A percentile compares a stretch with the other conserved stretches of the same genome.
Evolutionary conservation across 2,888 invertebrate species (phyloP).

Genomic region (Dermolepida albohirtum): DNA sequence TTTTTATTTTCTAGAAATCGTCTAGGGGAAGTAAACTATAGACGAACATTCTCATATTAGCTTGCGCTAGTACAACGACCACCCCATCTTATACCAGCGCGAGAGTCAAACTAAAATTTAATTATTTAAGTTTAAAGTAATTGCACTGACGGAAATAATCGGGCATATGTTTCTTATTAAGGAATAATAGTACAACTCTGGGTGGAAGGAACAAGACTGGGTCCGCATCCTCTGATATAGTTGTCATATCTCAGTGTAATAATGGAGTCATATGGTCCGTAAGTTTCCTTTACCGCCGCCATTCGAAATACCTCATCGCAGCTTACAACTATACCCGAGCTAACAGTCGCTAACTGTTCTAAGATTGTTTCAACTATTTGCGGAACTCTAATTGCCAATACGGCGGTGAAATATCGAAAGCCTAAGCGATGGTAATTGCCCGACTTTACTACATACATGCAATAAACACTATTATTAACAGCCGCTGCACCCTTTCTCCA

Average conservation of each 20-base stretch:
- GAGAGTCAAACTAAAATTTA: conserved; percentile 44
- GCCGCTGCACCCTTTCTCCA: conserved; percentile 55
- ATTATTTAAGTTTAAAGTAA: conserved; percentile 45
- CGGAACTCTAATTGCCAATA: conserved; percentile 59
- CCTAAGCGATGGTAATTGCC: conserved; percentile 64
- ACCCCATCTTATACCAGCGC: conserved; percentile 7
- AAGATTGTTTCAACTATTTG: conserved; percentile 64
- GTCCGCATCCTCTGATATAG: conserved; percentile 47
- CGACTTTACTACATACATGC: conserved; percentile 62
- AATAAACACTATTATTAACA: conserved; percentile 64
- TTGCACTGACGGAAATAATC: conserved; percentile 43
- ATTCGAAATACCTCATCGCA: conserved; percentile 45
- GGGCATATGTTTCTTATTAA: conserved; percentile 44
- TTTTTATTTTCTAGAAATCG: background rate
- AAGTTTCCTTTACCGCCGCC: conserved; percentile 25
- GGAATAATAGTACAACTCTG: conserved; percentile 40
- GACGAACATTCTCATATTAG: conserved; percentile 23
- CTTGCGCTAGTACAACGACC: conserved; percentile 16
- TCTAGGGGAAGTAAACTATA: conserved; percentile 2
- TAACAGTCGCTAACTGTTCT: conserved; percentile 56
- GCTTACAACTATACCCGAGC: conserved; percentile 37
- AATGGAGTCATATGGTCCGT: conserved; percentile 51
- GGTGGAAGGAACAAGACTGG: conserved; percentile 16
- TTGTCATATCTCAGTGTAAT: conserved; percentile 52
- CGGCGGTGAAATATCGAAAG: conserved; percentile 62